A percentile compares a stretch with the other conserved stretches of the same genome.
phyloP scores from a whole-genome alignment of 2,113 vertebrate species.

The Eulemur rufifrons region DNA sequence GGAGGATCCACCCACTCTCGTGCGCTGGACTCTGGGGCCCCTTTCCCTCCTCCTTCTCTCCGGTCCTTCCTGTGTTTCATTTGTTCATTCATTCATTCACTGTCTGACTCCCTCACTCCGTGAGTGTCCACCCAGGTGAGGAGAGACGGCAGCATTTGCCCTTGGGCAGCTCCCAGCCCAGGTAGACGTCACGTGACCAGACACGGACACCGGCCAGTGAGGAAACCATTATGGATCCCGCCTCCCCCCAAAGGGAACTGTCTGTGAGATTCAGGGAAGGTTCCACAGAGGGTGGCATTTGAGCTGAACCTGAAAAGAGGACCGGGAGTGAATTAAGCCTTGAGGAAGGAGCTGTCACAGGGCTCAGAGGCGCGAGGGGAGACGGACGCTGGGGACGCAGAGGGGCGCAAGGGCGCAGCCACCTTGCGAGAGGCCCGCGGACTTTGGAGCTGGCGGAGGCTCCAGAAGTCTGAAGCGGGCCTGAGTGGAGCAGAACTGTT shows the following conservation, averaged over 20 bases:
- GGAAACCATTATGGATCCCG: neutral
- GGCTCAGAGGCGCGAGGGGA: neutral
- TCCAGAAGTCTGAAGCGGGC: neutral
- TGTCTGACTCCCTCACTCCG: neutral
- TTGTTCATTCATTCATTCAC: no score
- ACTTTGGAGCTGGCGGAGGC: neutral
- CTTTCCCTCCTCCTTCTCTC: neutral
- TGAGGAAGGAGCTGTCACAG: neutral
- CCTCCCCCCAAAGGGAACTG: neutral
- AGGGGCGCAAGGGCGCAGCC: accelerated
- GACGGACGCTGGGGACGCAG: no score
- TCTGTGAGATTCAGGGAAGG: neutral
- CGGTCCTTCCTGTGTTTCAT: neutral
- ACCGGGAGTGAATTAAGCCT: neutral
- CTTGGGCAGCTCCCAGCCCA: neutral
- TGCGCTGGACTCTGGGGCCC: neutral
- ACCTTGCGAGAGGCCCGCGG: neutral
- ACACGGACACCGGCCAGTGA: neutral
- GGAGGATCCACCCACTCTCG: accelerated
- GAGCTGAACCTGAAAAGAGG: neutral
- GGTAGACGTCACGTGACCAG: accelerated
- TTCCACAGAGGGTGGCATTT: neutral
- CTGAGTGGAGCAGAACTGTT: neutral
- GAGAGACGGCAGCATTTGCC: neutral
- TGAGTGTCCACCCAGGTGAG: neutral